These are phyloP conservation scores for Aurelia sp. DNA, from an alignment of 30 jellyfish, hydroid and myxozoan genomes.

Conservation along the genomic window DNA sequence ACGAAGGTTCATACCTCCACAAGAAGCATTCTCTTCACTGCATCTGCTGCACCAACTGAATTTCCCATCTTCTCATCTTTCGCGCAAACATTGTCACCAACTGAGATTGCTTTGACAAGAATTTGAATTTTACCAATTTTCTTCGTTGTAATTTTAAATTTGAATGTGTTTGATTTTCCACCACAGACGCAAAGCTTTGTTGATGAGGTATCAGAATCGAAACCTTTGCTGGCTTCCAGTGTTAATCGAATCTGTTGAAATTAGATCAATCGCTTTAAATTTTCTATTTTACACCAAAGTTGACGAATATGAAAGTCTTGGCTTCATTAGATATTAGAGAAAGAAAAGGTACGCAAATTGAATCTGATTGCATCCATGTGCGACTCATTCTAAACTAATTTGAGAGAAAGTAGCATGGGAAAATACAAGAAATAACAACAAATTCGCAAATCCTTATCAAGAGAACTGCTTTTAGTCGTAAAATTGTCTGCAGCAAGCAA, in stretches of 20 bases:
- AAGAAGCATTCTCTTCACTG: conserved; percentile 50
- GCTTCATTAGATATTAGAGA: too few species aligned
- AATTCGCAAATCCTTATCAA: too few species aligned
- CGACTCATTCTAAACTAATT: too few species aligned
- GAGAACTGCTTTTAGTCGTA: too few species aligned
- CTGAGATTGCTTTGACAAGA: conserved; percentile 70
- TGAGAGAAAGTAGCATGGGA: too few species aligned
- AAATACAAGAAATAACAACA: too few species aligned
- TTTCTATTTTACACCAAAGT: too few species aligned
- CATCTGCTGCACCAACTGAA: conserved; percentile 80
- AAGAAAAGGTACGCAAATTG: too few species aligned
- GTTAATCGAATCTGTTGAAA: conserved; percentile 47
- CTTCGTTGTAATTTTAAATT: conserved; percentile 59
- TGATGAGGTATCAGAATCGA: conserved; percentile 31
- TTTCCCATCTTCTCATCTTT: conserved; percentile 3
- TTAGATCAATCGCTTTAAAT: too few species aligned
- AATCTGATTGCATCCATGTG: too few species aligned
- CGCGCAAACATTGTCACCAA: conserved; percentile 59
- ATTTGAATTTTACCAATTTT: conserved; percentile 78
- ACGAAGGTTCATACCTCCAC: conserved; percentile 86
- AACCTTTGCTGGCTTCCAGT: conserved; percentile 62
- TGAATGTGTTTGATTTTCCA: conserved; percentile 61
- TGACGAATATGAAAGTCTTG: too few species aligned
- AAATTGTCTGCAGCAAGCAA: too few species aligned
- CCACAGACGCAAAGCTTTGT: conserved; percentile 77